These are phyloP conservation scores for Campylorhamphus procurvoides DNA, from an alignment of 2,113 vertebrate genomes.

Conservation along the genomic window DNA sequence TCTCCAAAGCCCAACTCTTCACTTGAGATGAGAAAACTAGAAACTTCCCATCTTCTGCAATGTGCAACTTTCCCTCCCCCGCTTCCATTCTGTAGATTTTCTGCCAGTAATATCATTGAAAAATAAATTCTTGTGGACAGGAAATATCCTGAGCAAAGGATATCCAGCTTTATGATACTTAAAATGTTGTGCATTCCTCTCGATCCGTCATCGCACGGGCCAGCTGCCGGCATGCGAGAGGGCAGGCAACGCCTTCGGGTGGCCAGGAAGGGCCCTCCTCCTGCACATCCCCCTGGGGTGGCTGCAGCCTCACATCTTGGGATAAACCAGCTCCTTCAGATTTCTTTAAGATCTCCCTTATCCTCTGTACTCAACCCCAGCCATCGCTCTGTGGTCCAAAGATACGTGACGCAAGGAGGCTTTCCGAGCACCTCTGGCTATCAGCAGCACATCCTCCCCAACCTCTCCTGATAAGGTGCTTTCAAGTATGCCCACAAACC, in stretches of 20 bases:
- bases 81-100: neutral
- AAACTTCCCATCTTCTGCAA: neutral
- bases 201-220: neutral
- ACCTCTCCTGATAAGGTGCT: neutral
- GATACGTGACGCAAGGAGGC: rapidly evolving
- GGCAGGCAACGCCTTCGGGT: rapidly evolving
- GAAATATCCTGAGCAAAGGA: neutral
- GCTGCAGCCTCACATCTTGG: neutral
- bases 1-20: neutral
- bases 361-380: neutral
- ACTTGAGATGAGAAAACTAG: neutral
- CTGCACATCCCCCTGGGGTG: rapidly evolving
- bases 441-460: neutral
- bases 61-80: neutral
- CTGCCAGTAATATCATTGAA: neutral
- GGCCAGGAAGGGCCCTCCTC: neutral
- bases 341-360: neutral
- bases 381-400: rapidly evolving
- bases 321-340: neutral
- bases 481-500: neutral
- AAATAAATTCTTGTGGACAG: slow-evolving; percentile 18
- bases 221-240: rapidly evolving
- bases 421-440: neutral
- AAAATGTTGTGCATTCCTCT: neutral
- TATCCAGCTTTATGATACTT: slow-evolving; percentile 7